Evolutionary conservation across 2,888 invertebrate genomes (phyloP).

Genomic region (Scrobipalpa costella): DNA sequence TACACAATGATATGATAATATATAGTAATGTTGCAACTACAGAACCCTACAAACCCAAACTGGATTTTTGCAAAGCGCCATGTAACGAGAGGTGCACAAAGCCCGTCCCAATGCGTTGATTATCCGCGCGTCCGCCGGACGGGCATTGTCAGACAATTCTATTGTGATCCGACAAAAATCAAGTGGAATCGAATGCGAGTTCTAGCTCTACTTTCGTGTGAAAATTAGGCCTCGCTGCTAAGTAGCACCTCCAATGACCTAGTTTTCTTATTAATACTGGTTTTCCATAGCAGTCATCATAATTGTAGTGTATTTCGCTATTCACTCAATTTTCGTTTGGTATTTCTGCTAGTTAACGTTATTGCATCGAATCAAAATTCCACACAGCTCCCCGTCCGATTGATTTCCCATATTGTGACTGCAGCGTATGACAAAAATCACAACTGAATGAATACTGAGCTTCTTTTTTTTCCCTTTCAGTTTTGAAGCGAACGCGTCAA

Average conservation of each 20-base stretch:
- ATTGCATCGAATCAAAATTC: no score
- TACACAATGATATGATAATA: no score
- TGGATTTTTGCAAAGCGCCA: neutral
- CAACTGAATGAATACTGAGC: conserved; percentile 36
- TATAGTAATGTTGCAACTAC: neutral
- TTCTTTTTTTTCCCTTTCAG: conserved; percentile 27
- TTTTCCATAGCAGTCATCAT: no score
- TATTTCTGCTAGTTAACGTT: no score
- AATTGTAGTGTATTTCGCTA: no score
- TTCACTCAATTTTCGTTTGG: no score
- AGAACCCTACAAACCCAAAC: neutral
- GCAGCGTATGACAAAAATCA: neutral
- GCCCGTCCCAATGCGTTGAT: conserved; percentile 40
- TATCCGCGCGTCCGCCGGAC: conserved; percentile 56
- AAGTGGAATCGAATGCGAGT: no score
- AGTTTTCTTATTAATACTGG: no score
- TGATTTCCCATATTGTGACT: neutral
- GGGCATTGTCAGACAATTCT: conserved; percentile 34
- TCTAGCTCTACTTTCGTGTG: no score
- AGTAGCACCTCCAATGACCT: no score
- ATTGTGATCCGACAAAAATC: neutral
- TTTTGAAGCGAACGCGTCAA: conserved; percentile 4
- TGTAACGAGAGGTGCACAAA: conserved; percentile 3
- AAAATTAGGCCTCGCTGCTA: no score
- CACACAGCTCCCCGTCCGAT: no score